A percentile compares a stretch with the other conserved stretches of the same genome.
Conservation (phyloP, 2,888 invertebrate genomes). For the Pherbina coryleti region DNA sequence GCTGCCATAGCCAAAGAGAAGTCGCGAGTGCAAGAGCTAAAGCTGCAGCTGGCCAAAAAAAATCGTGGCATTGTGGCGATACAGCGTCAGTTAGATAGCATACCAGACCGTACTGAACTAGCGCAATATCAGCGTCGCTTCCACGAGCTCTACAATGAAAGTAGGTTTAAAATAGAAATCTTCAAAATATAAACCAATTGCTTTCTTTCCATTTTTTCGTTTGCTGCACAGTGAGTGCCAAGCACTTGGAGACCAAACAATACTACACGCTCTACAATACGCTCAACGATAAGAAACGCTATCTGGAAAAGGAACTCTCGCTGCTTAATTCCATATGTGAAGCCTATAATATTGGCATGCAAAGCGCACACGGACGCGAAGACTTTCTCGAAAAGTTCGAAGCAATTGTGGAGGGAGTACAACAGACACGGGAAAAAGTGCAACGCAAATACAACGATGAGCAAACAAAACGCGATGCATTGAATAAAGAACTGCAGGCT, state of each 20-base stretch:
- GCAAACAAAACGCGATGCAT: slow-evolving; percentile 76
- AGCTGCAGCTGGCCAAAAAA: slow-evolving; percentile 81
- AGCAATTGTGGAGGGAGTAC: slow-evolving; percentile 89
- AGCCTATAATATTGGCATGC: slow-evolving; percentile 89
- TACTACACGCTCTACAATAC: slow-evolving; percentile 97
- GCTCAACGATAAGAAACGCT: slow-evolving; percentile 92
- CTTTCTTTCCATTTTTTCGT: neutral
- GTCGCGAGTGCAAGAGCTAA: slow-evolving; percentile 74
- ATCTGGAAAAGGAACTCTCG: slow-evolving; percentile 91
- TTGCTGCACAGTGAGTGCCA: slow-evolving; percentile 82
- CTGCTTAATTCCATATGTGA: slow-evolving; percentile 90
- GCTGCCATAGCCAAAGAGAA: slow-evolving; percentile 75
- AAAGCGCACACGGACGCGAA: slow-evolving; percentile 82
- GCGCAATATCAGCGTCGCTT: slow-evolving; percentile 96
- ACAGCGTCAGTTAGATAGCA: slow-evolving; percentile 89
- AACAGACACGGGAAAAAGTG: slow-evolving; percentile 85
- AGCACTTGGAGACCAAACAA: slow-evolving; percentile 97
- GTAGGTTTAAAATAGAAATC: slow-evolving; percentile 66
- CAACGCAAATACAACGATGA: slow-evolving; percentile 76
- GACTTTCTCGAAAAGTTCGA: slow-evolving; percentile 93
- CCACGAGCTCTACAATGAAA: slow-evolving; percentile 95
- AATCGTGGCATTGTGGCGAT: slow-evolving; percentile 85
- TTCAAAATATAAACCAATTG: neutral
- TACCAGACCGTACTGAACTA: slow-evolving; percentile 92
- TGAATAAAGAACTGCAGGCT: slow-evolving; percentile 74